Conservation (phyloP, 2,888 invertebrate species). For the Calliphora vomitoria region DNA sequence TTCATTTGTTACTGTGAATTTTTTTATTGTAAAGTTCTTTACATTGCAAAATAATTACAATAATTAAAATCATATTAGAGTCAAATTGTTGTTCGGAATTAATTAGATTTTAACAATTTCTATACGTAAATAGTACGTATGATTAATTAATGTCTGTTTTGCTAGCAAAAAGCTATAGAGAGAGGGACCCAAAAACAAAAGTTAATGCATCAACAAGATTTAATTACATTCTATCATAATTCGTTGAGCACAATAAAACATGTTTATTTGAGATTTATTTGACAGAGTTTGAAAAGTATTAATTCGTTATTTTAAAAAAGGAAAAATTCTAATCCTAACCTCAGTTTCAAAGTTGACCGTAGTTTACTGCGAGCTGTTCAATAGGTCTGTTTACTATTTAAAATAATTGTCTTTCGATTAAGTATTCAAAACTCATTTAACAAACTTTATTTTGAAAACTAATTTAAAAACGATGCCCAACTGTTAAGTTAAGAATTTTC, state of each 20-base stretch:
- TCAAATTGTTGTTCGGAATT: slow-evolving; percentile 41
- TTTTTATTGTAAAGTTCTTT: not conserved
- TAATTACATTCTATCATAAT: slow-evolving; percentile 80
- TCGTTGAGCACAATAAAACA: slow-evolving; percentile 76
- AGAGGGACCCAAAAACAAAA: slow-evolving; percentile 1
- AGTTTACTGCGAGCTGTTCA: too few relatives aligned
- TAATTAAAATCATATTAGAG: slow-evolving; percentile 59
- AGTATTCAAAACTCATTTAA: too few relatives aligned
- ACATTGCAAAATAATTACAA: slow-evolving; percentile 21
- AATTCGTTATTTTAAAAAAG: not conserved
- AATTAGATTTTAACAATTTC: slow-evolving; percentile 62
- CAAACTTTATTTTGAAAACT: too few relatives aligned
- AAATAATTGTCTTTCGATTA: too few relatives aligned
- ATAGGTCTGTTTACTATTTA: too few relatives aligned
- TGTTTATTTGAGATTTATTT: slow-evolving; percentile 70
- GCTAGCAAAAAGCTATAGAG: slow-evolving; percentile 2
- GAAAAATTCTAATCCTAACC: too few relatives aligned
- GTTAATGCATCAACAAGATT: slow-evolving; percentile 80
- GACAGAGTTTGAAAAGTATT: not conserved
- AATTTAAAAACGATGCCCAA: too few relatives aligned
- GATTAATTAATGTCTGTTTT: slow-evolving; percentile 33
- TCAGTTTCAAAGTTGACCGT: too few relatives aligned
- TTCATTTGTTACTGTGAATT: not conserved
- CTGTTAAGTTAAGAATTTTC: not conserved
- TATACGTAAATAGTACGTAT: slow-evolving; percentile 2